Evolutionary conservation across 2,888 invertebrate genomes (phyloP).

Genomic region (Bembecia ichneumoniformis): DNA sequence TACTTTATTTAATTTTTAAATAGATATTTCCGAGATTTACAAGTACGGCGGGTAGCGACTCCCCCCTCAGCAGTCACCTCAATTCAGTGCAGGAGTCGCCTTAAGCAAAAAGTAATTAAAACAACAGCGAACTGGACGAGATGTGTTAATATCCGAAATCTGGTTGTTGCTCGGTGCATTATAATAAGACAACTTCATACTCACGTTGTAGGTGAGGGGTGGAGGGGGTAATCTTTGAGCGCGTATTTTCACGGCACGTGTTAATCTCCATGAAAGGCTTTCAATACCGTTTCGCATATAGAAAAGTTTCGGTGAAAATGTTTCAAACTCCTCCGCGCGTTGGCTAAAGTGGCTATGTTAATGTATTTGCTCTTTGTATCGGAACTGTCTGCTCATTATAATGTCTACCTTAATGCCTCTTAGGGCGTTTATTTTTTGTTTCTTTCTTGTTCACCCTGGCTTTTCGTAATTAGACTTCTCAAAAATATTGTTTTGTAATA

Average conservation of each 20-base stretch:
- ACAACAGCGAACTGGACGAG: neutral
- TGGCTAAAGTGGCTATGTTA: slow-evolving; percentile 58
- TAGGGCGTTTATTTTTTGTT: slow-evolving; percentile 16
- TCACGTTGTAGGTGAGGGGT: slow-evolving; percentile 12
- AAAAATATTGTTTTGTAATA: too few species aligned
- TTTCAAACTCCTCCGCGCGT: slow-evolving; percentile 54
- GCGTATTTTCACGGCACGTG: slow-evolving; percentile 57
- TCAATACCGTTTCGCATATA: slow-evolving; percentile 64
- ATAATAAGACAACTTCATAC: slow-evolving; percentile 59
- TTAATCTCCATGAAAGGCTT: slow-evolving; percentile 64
- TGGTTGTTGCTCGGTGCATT: slow-evolving; percentile 21
- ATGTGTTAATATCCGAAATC: slow-evolving; percentile 31
- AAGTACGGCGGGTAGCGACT: too few species aligned
- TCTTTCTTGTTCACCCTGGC: neutral
- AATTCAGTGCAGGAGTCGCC: too few species aligned
- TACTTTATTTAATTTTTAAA: too few species aligned
- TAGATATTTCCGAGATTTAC: too few species aligned
- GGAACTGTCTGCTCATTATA: slow-evolving; percentile 46
- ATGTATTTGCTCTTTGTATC: slow-evolving; percentile 67
- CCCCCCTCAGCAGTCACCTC: too few species aligned
- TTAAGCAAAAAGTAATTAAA: too few species aligned
- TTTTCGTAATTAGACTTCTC: neutral
- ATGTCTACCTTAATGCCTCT: slow-evolving; percentile 9
- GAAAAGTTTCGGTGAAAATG: slow-evolving; percentile 66
- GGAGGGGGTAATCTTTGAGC: slow-evolving; percentile 55